Base-by-base conservation (phyloP, 2,113 vertebrate genomes). In the Potamarius usumacintae region DNA sequence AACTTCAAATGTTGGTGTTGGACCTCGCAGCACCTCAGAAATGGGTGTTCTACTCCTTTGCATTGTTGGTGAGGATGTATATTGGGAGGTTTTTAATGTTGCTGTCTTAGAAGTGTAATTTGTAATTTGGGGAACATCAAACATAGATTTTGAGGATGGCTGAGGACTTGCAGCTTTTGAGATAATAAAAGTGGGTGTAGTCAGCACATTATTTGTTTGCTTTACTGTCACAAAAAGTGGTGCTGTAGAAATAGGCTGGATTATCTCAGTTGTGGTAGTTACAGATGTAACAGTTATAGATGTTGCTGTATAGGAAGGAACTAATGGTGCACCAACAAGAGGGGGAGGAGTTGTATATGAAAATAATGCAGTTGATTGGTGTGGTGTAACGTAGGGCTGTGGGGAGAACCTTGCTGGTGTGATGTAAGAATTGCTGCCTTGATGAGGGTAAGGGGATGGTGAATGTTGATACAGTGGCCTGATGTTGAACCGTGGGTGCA, bases 401-500 rank as follows among this genome's bases (percentile, higher is more conserved):
- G 95, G 94, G 0, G 94, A 95, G 74, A 94, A 92, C 50, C 90
- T 92, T 14, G 91, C 67, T 52, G 85, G 86, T 88, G 94, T 92
- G 79, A 93, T 95, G 71, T 94, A 94, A 0, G 95, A 58, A 71
- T 96, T 94, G 0, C 94, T 81, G 55, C 90, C 92, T 7, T 93
- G 92, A 60, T 92, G 95, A 0, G 96, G 96, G 84, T 95, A 95
- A 0, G 97, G 97, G 0, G 97, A 97, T 0, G 92, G 78, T 25
- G 95, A 91, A 0, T 95, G 96, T 18, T 94, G 96, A 82, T 86
- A 92, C n/a, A 95, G 0, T 0, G 94, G 93, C 74, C 92, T 94
- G 89, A 93, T 12, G 0, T 88, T 93, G 82, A 96, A 95, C 0
- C 90, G 94, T 8, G 91, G 25, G 0, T 92, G 92, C 74, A 86